These are phyloP conservation scores for Anas bahamensis DNA, from an alignment of 2,797 vertebrate species.

Conservation along the genomic window DNA sequence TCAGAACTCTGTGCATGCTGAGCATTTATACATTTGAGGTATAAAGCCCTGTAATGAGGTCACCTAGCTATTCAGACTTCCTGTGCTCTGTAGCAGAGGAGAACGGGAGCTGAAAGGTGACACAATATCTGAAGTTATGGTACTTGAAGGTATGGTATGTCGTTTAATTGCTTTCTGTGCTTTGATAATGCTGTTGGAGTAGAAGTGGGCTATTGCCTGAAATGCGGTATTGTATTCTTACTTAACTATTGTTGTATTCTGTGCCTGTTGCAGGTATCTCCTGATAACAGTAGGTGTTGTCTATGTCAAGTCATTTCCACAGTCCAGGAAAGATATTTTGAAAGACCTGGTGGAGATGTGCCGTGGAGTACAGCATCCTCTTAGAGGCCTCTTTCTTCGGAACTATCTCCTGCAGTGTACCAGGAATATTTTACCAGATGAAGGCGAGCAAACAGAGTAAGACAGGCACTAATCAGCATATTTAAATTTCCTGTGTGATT, in stretches of 20 bases:
- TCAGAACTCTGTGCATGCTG: neutral
- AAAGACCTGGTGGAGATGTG: slow-evolving; percentile 99
- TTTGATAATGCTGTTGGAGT: neutral
- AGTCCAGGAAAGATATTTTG: slow-evolving; percentile 97
- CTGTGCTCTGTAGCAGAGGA: neutral
- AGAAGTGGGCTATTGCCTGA: neutral
- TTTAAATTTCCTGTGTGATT: neutral
- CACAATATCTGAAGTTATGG: neutral
- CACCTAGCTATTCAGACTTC: neutral
- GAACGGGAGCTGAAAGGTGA: neutral
- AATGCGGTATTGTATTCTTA: neutral
- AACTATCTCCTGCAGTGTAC: slow-evolving; percentile 98
- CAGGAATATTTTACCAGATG: slow-evolving; percentile 96
- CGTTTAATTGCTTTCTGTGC: neutral
- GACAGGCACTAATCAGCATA: slow-evolving; percentile 5
- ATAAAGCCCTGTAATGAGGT: neutral
- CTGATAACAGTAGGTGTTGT: slow-evolving; percentile 98
- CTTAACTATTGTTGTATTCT: neutral
- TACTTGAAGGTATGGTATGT: neutral
- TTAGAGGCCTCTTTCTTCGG: slow-evolving; percentile 94
- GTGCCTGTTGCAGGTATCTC: slow-evolving; percentile 85
- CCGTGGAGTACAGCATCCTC: slow-evolving; percentile 96
- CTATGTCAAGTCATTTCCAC: slow-evolving; percentile 97
- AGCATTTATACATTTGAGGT: neutral
- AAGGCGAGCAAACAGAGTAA: slow-evolving; percentile 93